phyloP scores from a whole-genome alignment of 92 coral and sea anemone species.

The Actinostola sp. region DNA sequence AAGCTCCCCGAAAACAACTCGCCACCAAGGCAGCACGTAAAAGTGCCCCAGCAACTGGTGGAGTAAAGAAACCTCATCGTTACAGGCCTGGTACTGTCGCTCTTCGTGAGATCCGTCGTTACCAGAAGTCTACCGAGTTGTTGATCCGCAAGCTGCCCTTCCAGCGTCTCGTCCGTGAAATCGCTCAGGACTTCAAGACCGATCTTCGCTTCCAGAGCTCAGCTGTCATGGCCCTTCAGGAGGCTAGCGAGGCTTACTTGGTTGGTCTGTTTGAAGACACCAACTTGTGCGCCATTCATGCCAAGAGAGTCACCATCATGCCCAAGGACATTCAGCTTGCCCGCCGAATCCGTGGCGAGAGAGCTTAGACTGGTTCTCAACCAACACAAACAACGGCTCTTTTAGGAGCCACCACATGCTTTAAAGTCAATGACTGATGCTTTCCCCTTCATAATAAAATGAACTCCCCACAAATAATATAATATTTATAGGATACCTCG shows the following conservation, averaged over 20 bases:
- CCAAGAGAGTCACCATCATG: slow-evolving; percentile 74
- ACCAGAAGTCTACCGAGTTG: slow-evolving; percentile 76
- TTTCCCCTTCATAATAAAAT: no score
- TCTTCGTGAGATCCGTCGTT: slow-evolving; percentile 85
- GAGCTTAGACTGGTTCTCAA: slow-evolving; percentile 31
- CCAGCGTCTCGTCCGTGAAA: slow-evolving; percentile 70
- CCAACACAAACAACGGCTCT: no score
- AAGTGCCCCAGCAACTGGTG: slow-evolving; percentile 81
- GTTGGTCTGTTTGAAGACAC: slow-evolving; percentile 63
- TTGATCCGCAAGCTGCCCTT: slow-evolving; percentile 75
- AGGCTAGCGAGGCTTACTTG: slow-evolving; percentile 52
- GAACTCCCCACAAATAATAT: no score
- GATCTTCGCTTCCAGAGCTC: no score
- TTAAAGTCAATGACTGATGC: no score
- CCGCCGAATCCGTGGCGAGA: slow-evolving; percentile 41
- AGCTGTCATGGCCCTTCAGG: slow-evolving; percentile 57
- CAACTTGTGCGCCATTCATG: slow-evolving; percentile 70
- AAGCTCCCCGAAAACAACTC: slow-evolving; percentile 71
- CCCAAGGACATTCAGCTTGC: slow-evolving; percentile 79
- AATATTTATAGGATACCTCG: no score
- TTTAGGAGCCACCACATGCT: no score
- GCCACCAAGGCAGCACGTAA: slow-evolving; percentile 80
- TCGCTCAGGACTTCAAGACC: slow-evolving; percentile 69
- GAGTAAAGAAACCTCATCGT: slow-evolving; percentile 86
- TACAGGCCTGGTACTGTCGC: slow-evolving; percentile 88